Base-by-base conservation (phyloP, 2,113 vertebrate species). In the Spizaetus ornatus region DNA sequence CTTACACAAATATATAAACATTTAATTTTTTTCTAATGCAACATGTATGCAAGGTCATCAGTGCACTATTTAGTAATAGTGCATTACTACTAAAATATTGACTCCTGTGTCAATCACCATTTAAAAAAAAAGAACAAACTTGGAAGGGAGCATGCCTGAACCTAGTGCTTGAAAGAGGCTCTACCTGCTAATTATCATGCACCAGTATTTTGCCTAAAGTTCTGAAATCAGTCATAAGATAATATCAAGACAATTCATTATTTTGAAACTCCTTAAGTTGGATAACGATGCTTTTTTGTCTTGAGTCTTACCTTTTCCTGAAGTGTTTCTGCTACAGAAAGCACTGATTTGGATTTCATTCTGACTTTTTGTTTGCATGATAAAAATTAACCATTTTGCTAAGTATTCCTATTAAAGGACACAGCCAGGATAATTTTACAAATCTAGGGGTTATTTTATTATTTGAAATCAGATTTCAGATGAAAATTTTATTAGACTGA, bases 211-310 rank as follows among this genome's bases (percentile, higher is more conserved):
- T 92, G 8, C 58, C 8, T 73, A 11, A 61, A 77, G 58, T 88
- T 90, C 27, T 90, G 74, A 92, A 76, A 70, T 52, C 5, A 38
- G 1, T 73, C 31, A 38, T 16, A 82, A 72, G 7, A 15, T 22
- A 50, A 18, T 43, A 61, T 31, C 58, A 63, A 43, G 16, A 61
- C 10, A 65, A 55, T 61, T 72, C 1, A 36, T 22, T 0, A 65
- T 55, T 76, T 62, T 72, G 7, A 69, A 76, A 72, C 5, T 63
- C 11, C 14, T 55, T 52, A 13, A 20, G 6, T 31, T 67, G 14
- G 3, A 2, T 61, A 47, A 27, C 0, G 0, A 26, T 5, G 5
- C 1, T 42, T 70, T 92, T 62, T 82, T 85, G 2, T 47, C 36
- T 42, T 17, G 10, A 86, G 7, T 78, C 6, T 1, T 14, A 53